Base-by-base conservation (phyloP, 2,888 invertebrate genomes). In the Drosophila parthenogenetica region DNA sequence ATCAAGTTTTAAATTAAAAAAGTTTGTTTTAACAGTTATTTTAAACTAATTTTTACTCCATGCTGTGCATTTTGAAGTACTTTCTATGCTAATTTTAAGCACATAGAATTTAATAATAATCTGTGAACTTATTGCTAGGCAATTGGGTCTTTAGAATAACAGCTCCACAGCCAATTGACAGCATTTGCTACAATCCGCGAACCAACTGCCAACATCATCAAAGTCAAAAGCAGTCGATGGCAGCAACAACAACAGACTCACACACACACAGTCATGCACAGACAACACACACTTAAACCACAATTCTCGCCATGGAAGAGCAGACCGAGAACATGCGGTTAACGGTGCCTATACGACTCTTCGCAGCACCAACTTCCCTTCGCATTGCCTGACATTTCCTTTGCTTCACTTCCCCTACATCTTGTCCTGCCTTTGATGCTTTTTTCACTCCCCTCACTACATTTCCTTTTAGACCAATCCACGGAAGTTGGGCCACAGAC, bases 181-280 rank as follows among this genome's bases (percentile, higher is more conserved):
- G 22, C 22, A 50, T 35, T 13, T 45, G 40, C 40, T 54, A 17
- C 62, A 45, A 67, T 79, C 60, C 63, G 60, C 75, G 50, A 69
- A 79, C 69, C 79, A 58, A 74, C 64, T 74, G 79, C 57, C 75
- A 64, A 63, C 79, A 79, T 64, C 69, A 75, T 75, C 80, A 80
- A 76, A 77, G 77, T 80, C 77, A 77, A 76, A 71, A n/a, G 75
- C 63, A 68, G 73, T 50, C 50, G 16, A 45, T 43, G 55, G 16
- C 42, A 63, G 48, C 25, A 46, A 8, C 66, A 63, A 53, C 59
- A 46, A 14, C 48, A 65, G 35, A 37, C 45, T 46, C 46, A 37
- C 42, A 62, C 65, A 71, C 53, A 59, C 65, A 61, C 51, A 49
- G 67, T 66, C 51, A 64, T 64, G 68, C 54, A 61, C 61, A 72